These are phyloP conservation scores for Lucilia cuprina DNA, from an alignment of 1,140 invertebrate genomes.

Conservation along the genomic window DNA sequence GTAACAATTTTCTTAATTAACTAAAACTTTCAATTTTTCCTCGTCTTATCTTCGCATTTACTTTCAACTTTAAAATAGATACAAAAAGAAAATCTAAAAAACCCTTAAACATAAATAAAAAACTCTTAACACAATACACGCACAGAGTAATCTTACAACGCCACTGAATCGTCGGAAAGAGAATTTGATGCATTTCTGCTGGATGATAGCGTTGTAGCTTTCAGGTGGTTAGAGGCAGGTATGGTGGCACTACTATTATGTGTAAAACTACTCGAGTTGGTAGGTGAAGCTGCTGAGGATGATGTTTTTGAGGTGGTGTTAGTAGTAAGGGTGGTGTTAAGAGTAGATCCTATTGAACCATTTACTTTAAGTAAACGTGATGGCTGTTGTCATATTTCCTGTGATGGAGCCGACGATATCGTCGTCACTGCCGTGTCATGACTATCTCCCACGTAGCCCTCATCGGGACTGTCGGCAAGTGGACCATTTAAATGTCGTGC, in stretches of 20 bases:
- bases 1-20: not conserved
- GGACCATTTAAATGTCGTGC: constrained; percentile 64
- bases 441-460: constrained; percentile 83
- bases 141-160: constrained; percentile 45
- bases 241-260: not conserved
- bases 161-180: constrained; percentile 58
- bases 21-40: not conserved
- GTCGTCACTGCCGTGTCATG: constrained; percentile 66
- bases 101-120: constrained; percentile 8
- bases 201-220: constrained; percentile 7
- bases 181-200: constrained; percentile 12
- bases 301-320: not conserved
- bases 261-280: constrained; percentile 6
- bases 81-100: not conserved
- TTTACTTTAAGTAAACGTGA: constrained; percentile 10
- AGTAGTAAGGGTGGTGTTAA: not conserved
- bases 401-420: constrained; percentile 46
- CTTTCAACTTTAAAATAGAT: not conserved
- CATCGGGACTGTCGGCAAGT: constrained; percentile 84
- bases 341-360: not conserved
- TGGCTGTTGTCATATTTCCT: constrained; percentile 66
- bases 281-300: constrained; percentile 24
- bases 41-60: not conserved
- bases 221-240: constrained; percentile 22
- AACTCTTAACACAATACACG: not conserved